Percentiles rank a stretch among this genome's conserved stretches.
Conservation (phyloP, 2,888 invertebrate species). For the Andrena haemorrhoa region DNA sequence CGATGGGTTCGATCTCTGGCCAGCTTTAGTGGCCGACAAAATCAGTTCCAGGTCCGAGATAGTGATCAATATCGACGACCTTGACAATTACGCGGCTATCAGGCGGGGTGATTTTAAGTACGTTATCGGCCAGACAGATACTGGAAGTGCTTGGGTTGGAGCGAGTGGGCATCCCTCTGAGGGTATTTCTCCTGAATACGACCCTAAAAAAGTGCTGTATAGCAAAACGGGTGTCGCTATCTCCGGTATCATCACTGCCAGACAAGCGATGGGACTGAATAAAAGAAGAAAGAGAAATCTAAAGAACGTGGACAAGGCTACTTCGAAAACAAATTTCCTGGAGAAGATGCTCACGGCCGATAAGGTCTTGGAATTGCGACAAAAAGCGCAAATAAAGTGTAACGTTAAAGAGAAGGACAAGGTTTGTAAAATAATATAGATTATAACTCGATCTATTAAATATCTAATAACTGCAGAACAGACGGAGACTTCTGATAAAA, state of each 20-base stretch:
- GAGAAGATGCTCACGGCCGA: conserved; percentile 42
- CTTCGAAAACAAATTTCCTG: conserved; percentile 23
- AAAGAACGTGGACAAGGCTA: neutral
- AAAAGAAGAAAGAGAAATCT: conserved; percentile 72
- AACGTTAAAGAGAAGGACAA: conserved; percentile 68
- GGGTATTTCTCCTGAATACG: conserved; percentile 82
- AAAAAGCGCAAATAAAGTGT: conserved; percentile 76
- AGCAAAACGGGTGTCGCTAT: conserved; percentile 85
- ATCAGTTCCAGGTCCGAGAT: conserved; percentile 86
- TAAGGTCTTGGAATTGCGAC: conserved; percentile 74
- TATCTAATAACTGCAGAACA: neutral
- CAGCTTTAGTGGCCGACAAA: conserved; percentile 84
- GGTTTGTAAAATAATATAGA: conserved; percentile 29
- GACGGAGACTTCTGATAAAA: too few species aligned
- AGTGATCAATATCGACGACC: conserved; percentile 87
- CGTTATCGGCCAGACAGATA: conserved; percentile 86
- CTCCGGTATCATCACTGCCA: conserved; percentile 85
- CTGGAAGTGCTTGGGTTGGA: conserved; percentile 84
- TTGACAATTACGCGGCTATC: conserved; percentile 86
- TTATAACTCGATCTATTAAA: too few species aligned
- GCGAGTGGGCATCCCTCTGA: conserved; percentile 79
- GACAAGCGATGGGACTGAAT: conserved; percentile 83
- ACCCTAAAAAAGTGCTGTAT: conserved; percentile 83
- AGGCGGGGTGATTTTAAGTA: conserved; percentile 89
- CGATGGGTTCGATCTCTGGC: conserved; percentile 87